These are phyloP conservation scores for Petrocephalus microphthalmus DNA, from an alignment of 2,113 vertebrate genomes.

Conservation along the genomic window DNA sequence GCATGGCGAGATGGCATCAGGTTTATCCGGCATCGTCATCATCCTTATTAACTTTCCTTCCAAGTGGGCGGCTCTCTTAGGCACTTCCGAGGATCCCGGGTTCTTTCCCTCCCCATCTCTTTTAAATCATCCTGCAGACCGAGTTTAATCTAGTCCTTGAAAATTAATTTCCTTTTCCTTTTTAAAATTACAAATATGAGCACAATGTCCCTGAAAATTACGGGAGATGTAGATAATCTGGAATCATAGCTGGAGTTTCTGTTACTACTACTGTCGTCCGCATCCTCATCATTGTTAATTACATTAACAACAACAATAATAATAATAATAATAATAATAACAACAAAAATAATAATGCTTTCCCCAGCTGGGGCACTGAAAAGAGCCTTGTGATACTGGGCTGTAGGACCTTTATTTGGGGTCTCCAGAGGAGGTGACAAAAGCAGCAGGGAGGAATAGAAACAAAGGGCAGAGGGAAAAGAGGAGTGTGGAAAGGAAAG, in stretches of 20 bases:
- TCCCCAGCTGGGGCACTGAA: neutral
- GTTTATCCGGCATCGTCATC: neutral
- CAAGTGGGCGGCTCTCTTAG: neutral
- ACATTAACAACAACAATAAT: neutral
- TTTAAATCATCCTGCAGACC: neutral
- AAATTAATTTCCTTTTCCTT: neutral
- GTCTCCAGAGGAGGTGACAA: neutral
- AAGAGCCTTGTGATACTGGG: neutral
- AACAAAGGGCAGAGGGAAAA: neutral
- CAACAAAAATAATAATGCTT: neutral
- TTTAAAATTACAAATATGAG: neutral
- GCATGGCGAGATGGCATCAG: neutral
- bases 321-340: neutral
- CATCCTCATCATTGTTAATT: neutral
- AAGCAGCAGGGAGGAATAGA: neutral
- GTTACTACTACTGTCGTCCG: neutral
- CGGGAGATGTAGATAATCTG: neutral
- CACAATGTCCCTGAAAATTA: constrained; percentile 7
- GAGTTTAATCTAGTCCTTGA: neutral
- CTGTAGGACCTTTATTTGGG: neutral
- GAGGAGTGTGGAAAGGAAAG: neutral
- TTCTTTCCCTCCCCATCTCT: neutral
- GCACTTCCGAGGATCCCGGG: neutral
- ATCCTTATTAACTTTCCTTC: neutral
- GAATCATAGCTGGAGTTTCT: neutral